phyloP scores from a whole-genome alignment of 2,888 invertebrate species.

The Temnothorax rugatulus region DNA sequence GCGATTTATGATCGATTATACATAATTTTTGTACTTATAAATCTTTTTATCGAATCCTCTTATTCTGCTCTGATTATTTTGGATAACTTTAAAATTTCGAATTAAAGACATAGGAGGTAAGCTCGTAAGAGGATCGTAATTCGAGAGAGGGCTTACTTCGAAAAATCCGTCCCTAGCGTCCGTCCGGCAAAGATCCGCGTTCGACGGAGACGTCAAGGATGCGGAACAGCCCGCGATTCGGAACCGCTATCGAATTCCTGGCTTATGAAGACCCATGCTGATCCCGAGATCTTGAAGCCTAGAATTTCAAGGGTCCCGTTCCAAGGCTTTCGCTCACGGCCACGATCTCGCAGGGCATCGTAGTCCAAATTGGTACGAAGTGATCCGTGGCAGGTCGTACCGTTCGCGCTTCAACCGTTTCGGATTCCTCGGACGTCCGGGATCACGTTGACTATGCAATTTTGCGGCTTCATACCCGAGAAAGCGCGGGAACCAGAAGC shows the following conservation, averaged over 20 bases:
- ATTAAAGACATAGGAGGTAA: neutral
- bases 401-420: slow-evolving; percentile 76
- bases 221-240: slow-evolving; percentile 62
- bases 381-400: slow-evolving; percentile 76
- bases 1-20: neutral
- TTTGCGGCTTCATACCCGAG: slow-evolving; percentile 76
- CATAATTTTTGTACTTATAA: neutral
- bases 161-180: neutral
- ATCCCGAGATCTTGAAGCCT: slow-evolving; percentile 62
- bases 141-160: neutral
- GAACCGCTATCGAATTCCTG: slow-evolving; percentile 71
- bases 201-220: slow-evolving; percentile 45
- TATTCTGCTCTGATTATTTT: neutral
- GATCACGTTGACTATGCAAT: slow-evolving; percentile 74
- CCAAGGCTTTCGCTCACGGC: slow-evolving; percentile 73
- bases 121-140: slow-evolving; percentile 1
- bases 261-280: slow-evolving; percentile 69
- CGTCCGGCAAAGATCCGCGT: neutral
- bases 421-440: slow-evolving; percentile 73
- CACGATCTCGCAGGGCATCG: slow-evolving; percentile 74
- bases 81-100: neutral
- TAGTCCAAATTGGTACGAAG: slow-evolving; percentile 71
- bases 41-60: neutral
- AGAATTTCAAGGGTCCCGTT: slow-evolving; percentile 76
- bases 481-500: slow-evolving; percentile 68